Base-by-base conservation (phyloP, 2,113 vertebrate species). In the Phaethon lepturus region DNA sequence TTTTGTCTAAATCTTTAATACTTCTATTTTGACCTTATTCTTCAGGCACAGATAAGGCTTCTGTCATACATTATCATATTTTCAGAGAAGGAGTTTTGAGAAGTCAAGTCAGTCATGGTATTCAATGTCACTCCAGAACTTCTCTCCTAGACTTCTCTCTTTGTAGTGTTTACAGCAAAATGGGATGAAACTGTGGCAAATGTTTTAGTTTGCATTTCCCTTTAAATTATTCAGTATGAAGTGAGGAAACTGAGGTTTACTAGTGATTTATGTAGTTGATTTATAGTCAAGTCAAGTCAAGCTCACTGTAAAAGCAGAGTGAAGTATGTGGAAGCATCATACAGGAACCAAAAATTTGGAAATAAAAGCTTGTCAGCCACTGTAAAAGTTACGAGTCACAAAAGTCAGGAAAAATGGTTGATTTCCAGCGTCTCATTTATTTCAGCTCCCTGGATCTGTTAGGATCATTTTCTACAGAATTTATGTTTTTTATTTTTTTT, bases 1-100 rank as follows among this genome's bases (percentile, higher is more conserved):
- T 63, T 92, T 84, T 59, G 67, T 78, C 64, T 92, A 59, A 90
- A 90, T 84, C 86, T 92, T 95, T 81, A 77, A 52, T 88, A 33
- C 4, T 26, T 52, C 78, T 86, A 56, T 89, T 81, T 78, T 85
- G 44, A 92, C 38, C 52, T 90, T 93, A 74, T 90, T 45, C 62
- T 88, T 95, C 56, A 84, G 78, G 33, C 29, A 93, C 9, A 84
- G 83, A 91, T 74, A 95, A 86, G 49, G 13, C 56, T 20, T 82
- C 82, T 88, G 64, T 72, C 44, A 75, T 60, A 52, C 13, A 64
- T 91, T 64, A 68, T 49, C 56, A 84, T 76, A 60, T 92, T 88
- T 90, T 81, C 64, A 84, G 72, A 93, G 56, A 90, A 66, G 20
- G 13, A 75, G 8, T 50, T 94, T 63, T 45, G 52, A 81, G 82